phyloP scores from a whole-genome alignment of 2,113 vertebrate genomes.

The Corapipo altera region DNA sequence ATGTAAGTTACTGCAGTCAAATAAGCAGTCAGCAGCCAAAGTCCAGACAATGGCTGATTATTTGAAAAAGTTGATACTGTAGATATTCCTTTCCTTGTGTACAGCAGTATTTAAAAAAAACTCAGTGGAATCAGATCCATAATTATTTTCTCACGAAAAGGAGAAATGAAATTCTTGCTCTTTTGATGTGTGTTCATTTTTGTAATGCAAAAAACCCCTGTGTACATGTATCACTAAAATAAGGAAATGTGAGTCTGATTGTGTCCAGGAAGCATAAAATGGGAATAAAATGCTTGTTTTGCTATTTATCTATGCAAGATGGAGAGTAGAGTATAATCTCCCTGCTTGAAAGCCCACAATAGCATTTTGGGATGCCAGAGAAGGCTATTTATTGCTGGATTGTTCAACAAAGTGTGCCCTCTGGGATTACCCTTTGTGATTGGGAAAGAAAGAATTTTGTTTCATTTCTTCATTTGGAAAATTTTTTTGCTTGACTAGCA shows the following conservation, averaged over 20 bases:
- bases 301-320: not conserved
- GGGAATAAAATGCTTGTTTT: not conserved
- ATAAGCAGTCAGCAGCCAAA: not conserved
- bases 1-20: not conserved
- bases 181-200: not conserved
- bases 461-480: constrained; percentile 22
- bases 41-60: not conserved
- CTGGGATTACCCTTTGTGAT: not conserved
- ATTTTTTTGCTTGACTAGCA: constrained; percentile 14
- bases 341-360: not conserved
- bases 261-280: not conserved
- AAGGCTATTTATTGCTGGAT: not conserved
- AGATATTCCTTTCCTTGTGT: not conserved
- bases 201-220: not conserved
- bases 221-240: not conserved
- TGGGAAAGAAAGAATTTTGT: not conserved
- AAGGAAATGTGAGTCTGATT: not conserved
- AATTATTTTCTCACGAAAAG: not conserved
- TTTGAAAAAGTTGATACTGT: not conserved
- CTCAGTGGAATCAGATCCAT: not conserved
- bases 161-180: not conserved
- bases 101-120: not conserved
- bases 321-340: not conserved
- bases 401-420: not conserved
- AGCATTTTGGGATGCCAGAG: not conserved